These are phyloP conservation scores for Pachymerium ferrugineum DNA, from an alignment of 2,888 invertebrate species.

Conservation along the genomic window DNA sequence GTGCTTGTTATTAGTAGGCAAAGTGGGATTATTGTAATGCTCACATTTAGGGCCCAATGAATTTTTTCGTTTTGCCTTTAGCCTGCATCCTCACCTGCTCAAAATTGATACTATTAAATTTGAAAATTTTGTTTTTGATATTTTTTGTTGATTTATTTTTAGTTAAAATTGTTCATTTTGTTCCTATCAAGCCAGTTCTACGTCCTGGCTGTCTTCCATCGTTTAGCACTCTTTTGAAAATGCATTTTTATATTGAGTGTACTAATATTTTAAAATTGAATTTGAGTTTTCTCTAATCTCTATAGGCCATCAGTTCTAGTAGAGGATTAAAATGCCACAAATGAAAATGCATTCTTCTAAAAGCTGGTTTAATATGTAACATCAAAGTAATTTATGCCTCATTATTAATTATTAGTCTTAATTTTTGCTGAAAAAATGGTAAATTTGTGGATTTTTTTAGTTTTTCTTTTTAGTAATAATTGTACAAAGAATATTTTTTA, in stretches of 20 bases:
- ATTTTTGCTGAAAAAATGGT: not conserved
- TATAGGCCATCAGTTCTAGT: constrained; percentile 28
- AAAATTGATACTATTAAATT: constrained; percentile 7
- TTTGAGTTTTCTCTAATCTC: constrained; percentile 25
- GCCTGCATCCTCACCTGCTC: constrained; percentile 30
- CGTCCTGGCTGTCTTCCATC: constrained; percentile 19
- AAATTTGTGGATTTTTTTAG: not conserved
- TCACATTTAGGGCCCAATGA: not conserved
- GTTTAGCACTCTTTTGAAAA: not conserved
- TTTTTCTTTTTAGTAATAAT: not conserved
- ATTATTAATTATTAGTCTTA: not conserved
- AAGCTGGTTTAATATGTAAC: constrained; percentile 14
- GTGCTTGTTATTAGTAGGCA: constrained; percentile 12
- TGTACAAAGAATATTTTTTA: not conserved
- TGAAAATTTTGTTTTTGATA: not conserved
- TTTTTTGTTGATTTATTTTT: not conserved
- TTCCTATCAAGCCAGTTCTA: constrained; percentile 23
- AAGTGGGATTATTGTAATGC: not conserved
- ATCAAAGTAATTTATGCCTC: constrained; percentile 1
- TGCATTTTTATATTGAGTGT: not conserved
- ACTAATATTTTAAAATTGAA: constrained; percentile 7
- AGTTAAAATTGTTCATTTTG: not conserved
- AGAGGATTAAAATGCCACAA: constrained; percentile 28
- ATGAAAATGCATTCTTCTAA: constrained; percentile 27
- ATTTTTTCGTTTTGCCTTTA: not conserved